Evolutionary conservation across 2,888 invertebrate genomes (phyloP), one percentile per base, ranked within the genome.

Genomic region (Nomada fabriciana): DNA sequence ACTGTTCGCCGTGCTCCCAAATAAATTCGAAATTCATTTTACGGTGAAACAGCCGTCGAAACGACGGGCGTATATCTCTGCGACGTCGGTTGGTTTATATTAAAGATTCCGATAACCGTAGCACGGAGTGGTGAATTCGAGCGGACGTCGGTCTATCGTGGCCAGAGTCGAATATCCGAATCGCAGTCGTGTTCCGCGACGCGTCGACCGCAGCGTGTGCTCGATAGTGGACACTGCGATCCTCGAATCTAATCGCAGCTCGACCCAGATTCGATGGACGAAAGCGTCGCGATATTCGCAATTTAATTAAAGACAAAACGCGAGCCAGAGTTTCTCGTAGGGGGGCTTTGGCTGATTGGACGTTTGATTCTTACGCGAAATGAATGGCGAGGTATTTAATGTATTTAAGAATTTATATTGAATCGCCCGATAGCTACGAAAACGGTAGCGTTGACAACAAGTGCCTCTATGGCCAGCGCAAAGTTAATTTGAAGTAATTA

Each of bases 191-290:
- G 71, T 76, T 15, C 64, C 64, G 81, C 69, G 72, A 83, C 83
- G 78, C 76, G 85, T 86, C 82, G 85, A 85, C 88, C 87, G 86
- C 86, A 80, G 65, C 78, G 80, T 82, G 85, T 85, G 20, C 70
- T 83, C 74, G 85, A 85, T 80, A 77, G 65, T 77, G 80, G 77
- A 86, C 80, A 68, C 78, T 60, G 69, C 85, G 80, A 81, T 83
- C 82, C 81, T 53, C 64, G 81, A 74, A 86, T 87, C 81, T 88
- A 87, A 86, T 86, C 86, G 82, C 63, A 61, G 57, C 85, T 80
- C 88, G 80, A 85, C 76, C 80, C 76, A 82, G 74, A 85, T 86
- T 77, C 72, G 67, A 60, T 64, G 70, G 80, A 83, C 75, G 82
- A 83, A 75, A 68, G 65, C 81, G 53, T 64, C 67, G 23, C 65